These are phyloP conservation scores for western clawed frog (Xenopus tropicalis) DNA, from an alignment of 2,113 vertebrate species.

Conservation along the genomic window UCB_Xtro_10.0 CM004448.2:143581001-143581500, in stretches of 20 bases:
- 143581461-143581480: no score
- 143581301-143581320: not conserved
- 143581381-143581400: not conserved
- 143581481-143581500: no score
- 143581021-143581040: no score
- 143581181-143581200: not conserved
- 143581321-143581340: not conserved
- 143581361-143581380: conserved; percentile 15
- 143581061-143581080: no score
- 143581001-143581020: no score
- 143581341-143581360: conserved; percentile 29
- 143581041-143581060: no score
- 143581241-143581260: not conserved
- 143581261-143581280: not conserved
- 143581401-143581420: not conserved
- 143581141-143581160: not conserved
- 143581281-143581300: conserved; percentile 6
- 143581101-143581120: no score
- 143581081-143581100: no score
- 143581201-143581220: not conserved
- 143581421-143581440: not conserved
- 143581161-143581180: not conserved
- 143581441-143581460: not conserved
- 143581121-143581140: no score
- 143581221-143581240: not conserved